These are phyloP conservation scores for Sus scrofa DNA, from an alignment of 2,113 vertebrate genomes.

Conservation along the genomic window DNA sequence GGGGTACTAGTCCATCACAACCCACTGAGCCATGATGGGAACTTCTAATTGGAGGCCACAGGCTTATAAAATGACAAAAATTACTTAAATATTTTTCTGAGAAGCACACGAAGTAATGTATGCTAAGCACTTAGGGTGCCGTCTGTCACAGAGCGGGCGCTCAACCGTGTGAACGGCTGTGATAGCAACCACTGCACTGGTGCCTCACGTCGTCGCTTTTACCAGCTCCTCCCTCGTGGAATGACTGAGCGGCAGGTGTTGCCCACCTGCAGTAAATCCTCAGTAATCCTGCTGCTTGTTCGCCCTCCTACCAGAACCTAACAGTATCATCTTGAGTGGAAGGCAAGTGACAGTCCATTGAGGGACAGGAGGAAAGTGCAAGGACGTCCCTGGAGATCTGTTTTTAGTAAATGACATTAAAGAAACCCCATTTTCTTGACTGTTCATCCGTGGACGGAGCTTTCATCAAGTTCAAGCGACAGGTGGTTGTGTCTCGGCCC, in stretches of 20 bases:
- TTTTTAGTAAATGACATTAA: not conserved
- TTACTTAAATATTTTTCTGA: not conserved
- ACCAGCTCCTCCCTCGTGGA: fast-evolving
- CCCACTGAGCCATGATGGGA: no score
- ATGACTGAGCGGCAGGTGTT: no score
- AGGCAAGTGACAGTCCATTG: not conserved
- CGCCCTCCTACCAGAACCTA: not conserved
- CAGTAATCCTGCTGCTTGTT: fast-evolving
- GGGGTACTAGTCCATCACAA: no score
- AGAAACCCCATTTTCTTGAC: fast-evolving
- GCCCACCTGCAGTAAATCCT: fast-evolving
- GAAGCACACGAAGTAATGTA: fast-evolving
- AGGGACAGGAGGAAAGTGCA: not conserved
- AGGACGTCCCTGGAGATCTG: no score
- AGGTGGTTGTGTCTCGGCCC: not conserved
- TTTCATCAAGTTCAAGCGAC: fast-evolving
- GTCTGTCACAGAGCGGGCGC: not conserved
- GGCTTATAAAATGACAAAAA: not conserved
- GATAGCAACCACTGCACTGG: not conserved
- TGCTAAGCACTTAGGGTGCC: fast-evolving
- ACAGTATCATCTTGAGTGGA: fast-evolving
- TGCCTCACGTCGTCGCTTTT: fast-evolving
- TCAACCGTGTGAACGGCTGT: fast-evolving
- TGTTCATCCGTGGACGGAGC: fast-evolving
- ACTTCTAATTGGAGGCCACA: not conserved